These are phyloP conservation scores for Trinorchestia longiramus DNA, from an alignment of 1,140 invertebrate species.

Conservation along the genomic window DNA sequence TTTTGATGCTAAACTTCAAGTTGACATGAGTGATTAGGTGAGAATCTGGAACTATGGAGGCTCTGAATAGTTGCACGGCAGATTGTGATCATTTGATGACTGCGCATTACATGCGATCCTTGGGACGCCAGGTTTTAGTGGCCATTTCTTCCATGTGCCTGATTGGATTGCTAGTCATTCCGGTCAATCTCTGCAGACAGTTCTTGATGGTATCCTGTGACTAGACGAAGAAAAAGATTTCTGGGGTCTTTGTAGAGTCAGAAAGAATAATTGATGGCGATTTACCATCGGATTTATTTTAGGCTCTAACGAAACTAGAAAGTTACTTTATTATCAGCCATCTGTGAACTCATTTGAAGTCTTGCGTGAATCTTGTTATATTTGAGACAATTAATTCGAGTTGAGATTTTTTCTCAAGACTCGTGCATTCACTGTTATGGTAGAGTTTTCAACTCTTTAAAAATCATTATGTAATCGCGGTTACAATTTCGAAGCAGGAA, in stretches of 20 bases:
- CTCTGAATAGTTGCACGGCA: not conserved
- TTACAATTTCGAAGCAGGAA: not conserved
- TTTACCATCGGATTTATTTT: not conserved
- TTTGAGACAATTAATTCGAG: not conserved
- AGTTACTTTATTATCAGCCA: not conserved
- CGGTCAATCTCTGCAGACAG: slow-evolving; percentile 25
- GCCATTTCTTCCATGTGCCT: slow-evolving; percentile 20
- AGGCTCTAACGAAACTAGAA: not conserved
- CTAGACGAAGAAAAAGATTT: not conserved
- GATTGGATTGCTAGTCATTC: slow-evolving; percentile 48
- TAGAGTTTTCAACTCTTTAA: not conserved
- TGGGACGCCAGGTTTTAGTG: slow-evolving; percentile 25
- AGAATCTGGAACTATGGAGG: not conserved
- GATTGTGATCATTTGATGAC: not conserved
- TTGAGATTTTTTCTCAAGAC: not conserved
- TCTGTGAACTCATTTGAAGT: not conserved
- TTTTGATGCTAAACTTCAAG: not conserved
- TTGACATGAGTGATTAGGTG: not conserved
- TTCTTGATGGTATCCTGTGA: slow-evolving; percentile 7
- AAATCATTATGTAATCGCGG: no score
- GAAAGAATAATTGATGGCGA: not conserved
- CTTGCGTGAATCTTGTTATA: not conserved
- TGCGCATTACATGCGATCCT: not conserved
- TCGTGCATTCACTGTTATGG: not conserved
- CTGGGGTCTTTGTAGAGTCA: not conserved